Base-by-base conservation (phyloP, 2,888 invertebrate genomes). In the Desoria tigrina region DNA sequence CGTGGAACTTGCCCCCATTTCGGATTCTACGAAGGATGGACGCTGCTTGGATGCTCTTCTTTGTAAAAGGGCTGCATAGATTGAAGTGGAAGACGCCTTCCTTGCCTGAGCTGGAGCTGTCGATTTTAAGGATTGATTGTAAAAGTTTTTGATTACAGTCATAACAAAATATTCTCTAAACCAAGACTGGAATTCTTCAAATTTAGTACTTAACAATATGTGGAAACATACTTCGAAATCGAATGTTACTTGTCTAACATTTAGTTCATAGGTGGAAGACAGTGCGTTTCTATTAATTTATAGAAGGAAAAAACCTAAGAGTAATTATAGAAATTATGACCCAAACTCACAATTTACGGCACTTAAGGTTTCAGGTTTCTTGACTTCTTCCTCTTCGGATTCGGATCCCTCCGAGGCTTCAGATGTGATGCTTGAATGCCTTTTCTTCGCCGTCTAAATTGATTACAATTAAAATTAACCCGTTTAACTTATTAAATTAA, bases 1-100 rank as follows among this genome's bases (percentile, higher is more conserved):
- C 7, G 86, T 84, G 58, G 81, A 79, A 37, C 80, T 79, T 75
- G 79, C 71, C 4, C 78, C 77, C 63, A 73, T 68, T 54, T 78
- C 78, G 6, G 77, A 76, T 56, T 84, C 84, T 4, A 75, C 75
- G 45, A 71, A 75, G 0, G 74, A 74, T 1, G 76, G 76, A 24
- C 76, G 71, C 65, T 76, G 76, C 56, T 76, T 76, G 42, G 75
- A 75, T 24, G 76, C 76, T 14, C 76, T 73, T 14, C 76, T 68
- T 61, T 76, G 76, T 2, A 76, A 68, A 55, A 76, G 75, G 9
- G 76, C 75, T 21, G 76, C 76, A 59, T 76, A 76, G 26, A 76
- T 75, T 37, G 76, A 76, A 1, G 76, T 75, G 0, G 76, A 76
- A 16, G 76, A 76, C 9, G 74, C 70, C 55, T 76, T 76, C 23